A percentile compares a stretch with the other conserved stretches of the same genome.
phyloP scores from a whole-genome alignment of 1,140 invertebrate species.

The Solenopsis invicta region DNA sequence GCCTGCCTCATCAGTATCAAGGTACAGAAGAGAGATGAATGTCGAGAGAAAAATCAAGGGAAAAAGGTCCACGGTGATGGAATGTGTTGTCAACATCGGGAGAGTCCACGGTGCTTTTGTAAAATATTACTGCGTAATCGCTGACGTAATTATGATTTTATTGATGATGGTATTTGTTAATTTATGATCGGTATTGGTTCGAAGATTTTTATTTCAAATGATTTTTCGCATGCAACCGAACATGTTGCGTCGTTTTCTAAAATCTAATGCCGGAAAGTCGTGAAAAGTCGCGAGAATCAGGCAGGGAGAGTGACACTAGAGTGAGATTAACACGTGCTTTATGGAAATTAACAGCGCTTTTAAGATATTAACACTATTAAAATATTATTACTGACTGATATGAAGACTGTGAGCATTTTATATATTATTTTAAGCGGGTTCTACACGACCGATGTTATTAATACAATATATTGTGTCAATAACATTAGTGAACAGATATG shows the following conservation, averaged over 20 bases:
- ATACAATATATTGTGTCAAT: not conserved
- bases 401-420: conserved; percentile 11
- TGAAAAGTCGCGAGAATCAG: not conserved
- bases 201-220: conserved; percentile 2
- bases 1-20: conserved; percentile 84
- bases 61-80: conserved; percentile 37
- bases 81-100: conserved; percentile 39
- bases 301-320: not conserved
- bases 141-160: conserved; percentile 12
- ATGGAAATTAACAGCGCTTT: conserved; percentile 66
- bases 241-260: not conserved
- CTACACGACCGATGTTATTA: not conserved
- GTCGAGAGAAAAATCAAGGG: not conserved
- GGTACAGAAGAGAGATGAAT: conserved; percentile 84
- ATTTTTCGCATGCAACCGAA: conserved; percentile 12
- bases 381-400: not conserved
- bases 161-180: conserved; percentile 7
- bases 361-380: conserved; percentile 37
- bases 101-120: conserved; percentile 40
- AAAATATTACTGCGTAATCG: conserved; percentile 42
- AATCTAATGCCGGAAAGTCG: not conserved
- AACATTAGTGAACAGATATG: not conserved
- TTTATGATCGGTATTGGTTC: not conserved
- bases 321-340: conserved; percentile 64
- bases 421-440: not conserved